Evolutionary conservation across 2,888 invertebrate species (phyloP).

Genomic region (Caenorhabditis wallacei): DNA sequence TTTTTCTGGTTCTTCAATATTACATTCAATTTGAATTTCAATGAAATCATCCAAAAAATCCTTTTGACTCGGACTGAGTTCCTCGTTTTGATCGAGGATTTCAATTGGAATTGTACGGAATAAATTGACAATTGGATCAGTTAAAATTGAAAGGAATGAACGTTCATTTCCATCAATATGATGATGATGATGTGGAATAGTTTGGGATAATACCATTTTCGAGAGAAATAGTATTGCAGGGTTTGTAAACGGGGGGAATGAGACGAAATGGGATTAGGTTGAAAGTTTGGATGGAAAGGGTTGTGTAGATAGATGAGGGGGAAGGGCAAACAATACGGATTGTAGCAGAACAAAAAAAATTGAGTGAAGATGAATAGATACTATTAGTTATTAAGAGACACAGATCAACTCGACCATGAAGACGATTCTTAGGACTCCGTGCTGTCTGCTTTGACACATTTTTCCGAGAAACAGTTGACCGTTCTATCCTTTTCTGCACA

Average conservation of each 20-base stretch:
- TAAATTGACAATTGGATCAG: slow-evolving; percentile 45
- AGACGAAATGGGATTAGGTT: slow-evolving; percentile 44
- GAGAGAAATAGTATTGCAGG: slow-evolving; percentile 3
- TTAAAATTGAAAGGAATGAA: slow-evolving; percentile 44
- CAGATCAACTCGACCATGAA: slow-evolving; percentile 29
- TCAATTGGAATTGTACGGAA: slow-evolving; percentile 60
- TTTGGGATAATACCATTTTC: slow-evolving; percentile 46
- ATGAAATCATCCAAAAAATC: slow-evolving; percentile 43
- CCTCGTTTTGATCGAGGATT: slow-evolving; percentile 57
- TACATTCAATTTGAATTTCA: slow-evolving; percentile 18
- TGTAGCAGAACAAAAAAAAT: slow-evolving; percentile 18
- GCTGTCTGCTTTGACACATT: slow-evolving; percentile 59
- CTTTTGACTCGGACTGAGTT: slow-evolving; percentile 55
- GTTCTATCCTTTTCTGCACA: slow-evolving; percentile 27
- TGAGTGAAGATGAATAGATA: slow-evolving; percentile 12
- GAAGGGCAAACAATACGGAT: slow-evolving; percentile 57
- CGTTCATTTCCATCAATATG: slow-evolving; percentile 32
- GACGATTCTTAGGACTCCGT: slow-evolving; percentile 55
- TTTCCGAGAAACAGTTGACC: slow-evolving; percentile 38
- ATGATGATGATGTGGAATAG: slow-evolving; percentile 30
- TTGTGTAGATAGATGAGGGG: slow-evolving; percentile 50
- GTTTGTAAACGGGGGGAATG: slow-evolving; percentile 20
- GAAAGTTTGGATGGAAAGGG: slow-evolving; percentile 43
- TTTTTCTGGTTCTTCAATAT: slow-evolving; percentile 13
- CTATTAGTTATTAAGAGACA: slow-evolving; percentile 11